Percentiles rank a stretch among this genome's conserved stretches.
Conservation (phyloP, 2,797 vertebrate genomes). For the Lerista edwardsae region DNA sequence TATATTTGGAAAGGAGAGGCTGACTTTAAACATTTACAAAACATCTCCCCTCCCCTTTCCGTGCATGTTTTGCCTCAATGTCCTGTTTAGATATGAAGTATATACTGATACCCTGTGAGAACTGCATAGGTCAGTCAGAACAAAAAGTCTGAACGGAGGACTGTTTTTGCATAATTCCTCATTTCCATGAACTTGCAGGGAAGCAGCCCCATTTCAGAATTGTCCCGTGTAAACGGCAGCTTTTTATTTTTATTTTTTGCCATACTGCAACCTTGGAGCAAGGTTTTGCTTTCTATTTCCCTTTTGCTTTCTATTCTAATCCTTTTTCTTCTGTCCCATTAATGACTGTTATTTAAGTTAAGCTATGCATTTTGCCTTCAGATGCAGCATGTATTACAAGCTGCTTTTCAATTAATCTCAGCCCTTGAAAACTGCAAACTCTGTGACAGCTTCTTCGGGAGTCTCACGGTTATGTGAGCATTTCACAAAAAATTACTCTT, state of each 20-base stretch:
- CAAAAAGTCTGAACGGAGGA: slow-evolving; percentile 56
- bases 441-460: slow-evolving; percentile 68
- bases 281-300: slow-evolving; percentile 63
- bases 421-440: slow-evolving; percentile 61
- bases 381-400: slow-evolving; percentile 60
- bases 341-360: slow-evolving; percentile 62
- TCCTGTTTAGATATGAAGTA: slow-evolving; percentile 67
- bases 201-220: slow-evolving; percentile 70
- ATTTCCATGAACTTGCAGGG: slow-evolving; percentile 70
- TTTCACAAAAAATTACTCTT: slow-evolving; percentile 67
- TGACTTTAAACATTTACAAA: slow-evolving; percentile 47
- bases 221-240: slow-evolving; percentile 45
- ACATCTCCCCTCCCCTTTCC: slow-evolving; percentile 22
- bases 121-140: slow-evolving; percentile 54
- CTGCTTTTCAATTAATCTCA: slow-evolving; percentile 64
- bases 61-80: slow-evolving; percentile 59
- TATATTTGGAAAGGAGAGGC: slow-evolving; percentile 45
- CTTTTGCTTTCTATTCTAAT: slow-evolving; percentile 63
- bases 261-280: slow-evolving; percentile 45
- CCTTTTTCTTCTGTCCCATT: slow-evolving; percentile 65
- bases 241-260: slow-evolving; percentile 38
- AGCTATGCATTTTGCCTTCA: slow-evolving; percentile 68
- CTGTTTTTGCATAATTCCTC: slow-evolving; percentile 67
- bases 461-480: slow-evolving; percentile 62
- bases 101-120: slow-evolving; percentile 59